Evolutionary conservation across 23 tunicate species (phyloP), one percentile per base, ranked within the genome.

Genomic region (Styela clava): DNA sequence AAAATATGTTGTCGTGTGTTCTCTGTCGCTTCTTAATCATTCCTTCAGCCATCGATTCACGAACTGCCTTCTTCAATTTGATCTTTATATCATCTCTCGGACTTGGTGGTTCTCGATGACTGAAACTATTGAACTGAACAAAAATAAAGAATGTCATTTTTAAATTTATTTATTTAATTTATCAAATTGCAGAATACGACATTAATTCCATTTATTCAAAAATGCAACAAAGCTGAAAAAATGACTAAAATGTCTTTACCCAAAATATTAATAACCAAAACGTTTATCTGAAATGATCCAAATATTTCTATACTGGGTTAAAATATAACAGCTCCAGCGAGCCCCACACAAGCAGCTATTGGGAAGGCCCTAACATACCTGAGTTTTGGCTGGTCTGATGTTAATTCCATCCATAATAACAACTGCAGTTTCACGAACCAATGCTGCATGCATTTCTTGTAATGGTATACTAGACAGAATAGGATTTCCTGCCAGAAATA

Each of bases 381-480:
- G 81, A 0, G 52, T 1, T 44, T 76, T 76, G 52, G 31, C 65
- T 7, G 81, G 81, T 52, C 81, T 51, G 1, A 76, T 76, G 44
- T 76, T 76, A 0, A 76, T 56, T 25, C 81, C 81, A 76, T 76
- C 81, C 81, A 76, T 33, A 23, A 76, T 52, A 35, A 24, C 65
- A 29, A 76, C 65, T 35, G 65, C 18, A 7, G 81, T 76, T 21
- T 76, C 65, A 33, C 52, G 52, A 44, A 44, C 81, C 0, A 76
- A 51, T 22, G 31, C 65, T 25, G 65, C 20, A 33, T 76, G 81
- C 65, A 76, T 33, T 1, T 76, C 81, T 27, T 33, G 33, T 16
- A 33, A 19, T 18, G 81, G 20, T 22, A 33, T 28, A 44, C 31
- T 76, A 19, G n/a, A 5, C 29, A 44, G 27, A 28, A 52, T 33